Evolutionary conservation across 1,140 invertebrate genomes (phyloP), one percentile per base, ranked within the genome.

Genomic region (Pseudomyrmex sp.): DNA sequence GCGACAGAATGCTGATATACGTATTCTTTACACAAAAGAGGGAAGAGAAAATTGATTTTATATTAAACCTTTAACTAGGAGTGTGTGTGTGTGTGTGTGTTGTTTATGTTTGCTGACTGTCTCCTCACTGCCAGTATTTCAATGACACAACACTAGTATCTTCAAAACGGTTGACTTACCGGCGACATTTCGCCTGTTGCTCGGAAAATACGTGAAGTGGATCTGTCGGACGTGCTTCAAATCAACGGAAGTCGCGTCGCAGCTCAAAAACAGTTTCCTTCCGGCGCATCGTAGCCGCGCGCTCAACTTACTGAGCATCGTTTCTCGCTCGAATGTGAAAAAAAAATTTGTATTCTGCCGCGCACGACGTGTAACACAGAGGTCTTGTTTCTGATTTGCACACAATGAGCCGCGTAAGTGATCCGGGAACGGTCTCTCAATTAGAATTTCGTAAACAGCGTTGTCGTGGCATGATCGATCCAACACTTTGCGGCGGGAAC

Each of bases 151-250:
- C 35, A 7, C 35, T 35, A 52, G 10, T 12, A 59, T 56, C 3
- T 35, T 59, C 18, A 69, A 54, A 15, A 10, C n/a, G 5, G 9
- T 48, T 7, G 46, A 85, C 70, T 91, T 89, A 93, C 93, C 92
- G 80, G 76, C 76, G 35, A 75, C 85, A 65, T 87, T 54, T 3
- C 89, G 85, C 18, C 83, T 89, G 15, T 91, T 86, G 58, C 93
- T 91, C 1, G 90, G 85, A 44, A 92, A 91, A 74, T 92, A 94
- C 0, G 85, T 92, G 69, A 94, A 94, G 23, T 93, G 93, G 58
- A 90, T 82, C 20, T 73, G 69, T 74, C 93, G 89, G 12, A 84
- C 74, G 82, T 90, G 65, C 1, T 68, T 89, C 48, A 69, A 72
- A 46, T 8, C 65, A 68, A 58, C 73, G 58, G 26, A 58, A 69